A percentile compares a stretch with the other conserved stretches of the same genome.
Evolutionary conservation across 2,888 invertebrate species (phyloP).

Genomic region (Epicampocera succincta): DNA sequence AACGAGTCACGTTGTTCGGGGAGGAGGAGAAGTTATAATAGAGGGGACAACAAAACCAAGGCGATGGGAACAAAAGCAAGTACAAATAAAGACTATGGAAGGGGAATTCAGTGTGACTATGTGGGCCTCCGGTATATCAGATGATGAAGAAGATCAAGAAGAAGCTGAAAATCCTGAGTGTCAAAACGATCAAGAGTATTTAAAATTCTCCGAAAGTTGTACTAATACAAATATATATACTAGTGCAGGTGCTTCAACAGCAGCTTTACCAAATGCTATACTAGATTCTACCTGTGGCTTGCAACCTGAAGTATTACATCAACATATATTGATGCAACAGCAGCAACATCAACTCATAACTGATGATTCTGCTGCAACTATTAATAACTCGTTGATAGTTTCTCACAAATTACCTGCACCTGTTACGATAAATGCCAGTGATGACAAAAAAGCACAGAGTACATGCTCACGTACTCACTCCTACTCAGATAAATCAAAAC

Average conservation of each 20-base stretch:
- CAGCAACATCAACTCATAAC: slow-evolving; percentile 70
- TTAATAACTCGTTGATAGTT: slow-evolving; percentile 20
- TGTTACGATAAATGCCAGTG: slow-evolving; percentile 26
- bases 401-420: slow-evolving; percentile 50
- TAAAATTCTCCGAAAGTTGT: slow-evolving; percentile 70
- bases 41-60: slow-evolving; percentile 76
- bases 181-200: slow-evolving; percentile 66
- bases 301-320: slow-evolving; percentile 68
- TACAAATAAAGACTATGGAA: slow-evolving; percentile 98
- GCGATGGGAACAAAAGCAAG: slow-evolving; percentile 98
- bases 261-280: slow-evolving; percentile 49
- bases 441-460: slow-evolving; percentile 36
- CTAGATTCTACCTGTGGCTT: slow-evolving; percentile 46
- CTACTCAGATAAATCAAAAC: slow-evolving; percentile 70
- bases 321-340: slow-evolving; percentile 71
- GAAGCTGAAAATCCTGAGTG: slow-evolving; percentile 90
- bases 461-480: slow-evolving; percentile 19
- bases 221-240: slow-evolving; percentile 56
- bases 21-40: neutral
- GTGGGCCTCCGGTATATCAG: slow-evolving; percentile 88
- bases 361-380: slow-evolving; percentile 49
- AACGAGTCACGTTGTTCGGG: slow-evolving; percentile 10
- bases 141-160: slow-evolving; percentile 85
- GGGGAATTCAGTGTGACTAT: slow-evolving; percentile 98
- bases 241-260: slow-evolving; percentile 27